Evolutionary conservation across 2,797 vertebrate genomes (phyloP), one percentile per base, ranked within the genome.

Genomic region (Sparidentex hasta): DNA sequence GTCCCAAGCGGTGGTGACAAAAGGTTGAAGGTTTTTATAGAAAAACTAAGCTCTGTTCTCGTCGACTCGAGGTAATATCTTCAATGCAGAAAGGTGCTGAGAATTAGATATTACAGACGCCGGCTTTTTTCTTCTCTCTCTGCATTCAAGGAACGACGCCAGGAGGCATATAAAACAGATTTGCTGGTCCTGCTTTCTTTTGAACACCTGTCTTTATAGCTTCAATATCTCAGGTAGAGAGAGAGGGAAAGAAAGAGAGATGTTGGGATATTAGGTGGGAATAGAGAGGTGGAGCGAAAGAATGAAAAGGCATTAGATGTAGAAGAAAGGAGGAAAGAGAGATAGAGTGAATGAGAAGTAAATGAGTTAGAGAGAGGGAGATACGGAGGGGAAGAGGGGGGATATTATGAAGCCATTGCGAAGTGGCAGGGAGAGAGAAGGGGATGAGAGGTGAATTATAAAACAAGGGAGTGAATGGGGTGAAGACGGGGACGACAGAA

Each of bases 141-240:
- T 76, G 70, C 74, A 78, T 90, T 87, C 61, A 87, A 73, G 80
- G 67, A 88, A 87, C 13, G 63, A 84, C 54, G 73, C 88, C 88
- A 74, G 82, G 43, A 91, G 87, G 75, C 80, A 81, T 82, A 85
- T 81, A 78, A 92, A 90, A 88, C 71, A 83, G 88, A 92, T 91
- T 89, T 88, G 78, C 90, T 71, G 75, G 78, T 67, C 76, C 74
- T 27, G 69, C 84, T 88, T 87, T 87, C 87, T 85, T 89, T 90
- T 90, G 87, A 93, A 92, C 91, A 92, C 90, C 91, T 90, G 91
- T 89, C 91, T 87, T 88, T 89, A 90, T 90, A 73, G 92, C 89
- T 82, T 61, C 85, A 88, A 90, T 93, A 90, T 91, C 87, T 91
- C 85, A 91, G 89, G 86, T 80, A 71, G 81, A 87, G 84, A 88